A percentile compares a stretch with the other conserved stretches of the same genome.
phyloP scores from a whole-genome alignment of 1,140 invertebrate genomes.

The Papilio glaucus region DNA sequence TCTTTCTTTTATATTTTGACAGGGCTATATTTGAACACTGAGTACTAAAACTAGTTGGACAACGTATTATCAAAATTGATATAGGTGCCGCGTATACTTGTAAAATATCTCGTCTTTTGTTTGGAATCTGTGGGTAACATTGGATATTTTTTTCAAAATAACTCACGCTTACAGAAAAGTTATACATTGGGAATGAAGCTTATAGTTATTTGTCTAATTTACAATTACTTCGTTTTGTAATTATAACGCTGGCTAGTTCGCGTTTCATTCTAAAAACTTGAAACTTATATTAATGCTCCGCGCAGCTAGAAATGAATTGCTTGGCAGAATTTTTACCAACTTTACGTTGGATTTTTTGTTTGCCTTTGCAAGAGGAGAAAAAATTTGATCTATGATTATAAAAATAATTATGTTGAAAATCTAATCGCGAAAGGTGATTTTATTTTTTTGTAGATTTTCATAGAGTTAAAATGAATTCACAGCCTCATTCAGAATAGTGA shows the following conservation, averaged over 20 bases:
- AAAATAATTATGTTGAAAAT: neutral
- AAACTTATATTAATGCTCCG: constrained; percentile 9
- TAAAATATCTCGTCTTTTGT: too few species aligned
- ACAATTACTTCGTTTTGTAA: neutral
- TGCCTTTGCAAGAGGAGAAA: neutral
- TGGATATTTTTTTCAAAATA: too few species aligned
- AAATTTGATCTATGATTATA: neutral
- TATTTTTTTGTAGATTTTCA: neutral
- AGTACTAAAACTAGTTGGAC: too few species aligned
- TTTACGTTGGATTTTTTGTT: constrained; percentile 5
- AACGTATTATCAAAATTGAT: too few species aligned
- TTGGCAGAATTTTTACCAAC: constrained; percentile 9
- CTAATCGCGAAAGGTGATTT: neutral
- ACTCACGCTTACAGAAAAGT: too few species aligned
- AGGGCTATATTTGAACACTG: too few species aligned
- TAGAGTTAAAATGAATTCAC: too few species aligned
- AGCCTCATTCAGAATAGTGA: too few species aligned
- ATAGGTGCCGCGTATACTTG: too few species aligned
- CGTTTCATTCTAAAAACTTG: constrained; percentile 12
- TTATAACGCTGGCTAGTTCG: constrained; percentile 1
- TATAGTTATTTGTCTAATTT: neutral
- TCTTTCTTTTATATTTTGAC: too few species aligned
- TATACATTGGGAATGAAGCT: neutral
- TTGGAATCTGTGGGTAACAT: too few species aligned
- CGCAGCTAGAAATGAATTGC: constrained; percentile 6